Evolutionary conservation across 2,888 invertebrate genomes (phyloP), one percentile per base, ranked within the genome.

Genomic region (Drosophila paramelanica): DNA sequence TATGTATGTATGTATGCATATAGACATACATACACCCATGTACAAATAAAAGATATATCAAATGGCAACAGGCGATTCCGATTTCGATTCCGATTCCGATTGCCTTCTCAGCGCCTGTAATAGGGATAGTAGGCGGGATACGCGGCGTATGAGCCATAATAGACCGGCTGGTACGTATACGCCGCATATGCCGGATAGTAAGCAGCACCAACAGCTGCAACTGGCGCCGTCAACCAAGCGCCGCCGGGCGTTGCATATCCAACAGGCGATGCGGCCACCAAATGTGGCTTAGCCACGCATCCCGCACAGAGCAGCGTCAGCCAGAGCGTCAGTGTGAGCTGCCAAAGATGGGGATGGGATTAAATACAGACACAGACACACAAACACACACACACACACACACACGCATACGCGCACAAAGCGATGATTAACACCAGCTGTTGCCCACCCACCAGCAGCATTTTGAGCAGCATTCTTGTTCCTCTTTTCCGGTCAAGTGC

Each of bases 101-200:
- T 10, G 31, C 3, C 7, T 7, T 7, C 23, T 82, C 79, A 88
- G 25, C 89, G 86, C 38, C 80, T 62, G 3, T 80, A 43, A 52
- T 86, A 81, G 1, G 85, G 55, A 66, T 89, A 87, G 45, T 87
- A 84, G 59, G 79, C 81, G 33, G 85, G 85, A 84, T 86, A 86
- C 47, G 88, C 68, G 73, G 89, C 85, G 59, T 86, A 86, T 51
- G 85, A 59, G 55, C 82, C 88, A 59, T 86, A 85, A 58, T 85
- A 86, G 1, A 74, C 71, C 6, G 89, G 89, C 41, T 74, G 42
- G 65, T 85, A 85, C 67, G 88, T 52, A 81, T 85, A 85, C 64
- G 85, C 53, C 38, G 85, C 82, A 53, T 85, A 89, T 31, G 88
- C 79, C 64, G 89, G 85, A 70, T 89, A 89, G 57, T 88, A 84